Percentiles rank a stretch among this genome's conserved stretches.
phyloP scores from a whole-genome alignment of 2,113 vertebrate species.

The Indicator indicator region DNA sequence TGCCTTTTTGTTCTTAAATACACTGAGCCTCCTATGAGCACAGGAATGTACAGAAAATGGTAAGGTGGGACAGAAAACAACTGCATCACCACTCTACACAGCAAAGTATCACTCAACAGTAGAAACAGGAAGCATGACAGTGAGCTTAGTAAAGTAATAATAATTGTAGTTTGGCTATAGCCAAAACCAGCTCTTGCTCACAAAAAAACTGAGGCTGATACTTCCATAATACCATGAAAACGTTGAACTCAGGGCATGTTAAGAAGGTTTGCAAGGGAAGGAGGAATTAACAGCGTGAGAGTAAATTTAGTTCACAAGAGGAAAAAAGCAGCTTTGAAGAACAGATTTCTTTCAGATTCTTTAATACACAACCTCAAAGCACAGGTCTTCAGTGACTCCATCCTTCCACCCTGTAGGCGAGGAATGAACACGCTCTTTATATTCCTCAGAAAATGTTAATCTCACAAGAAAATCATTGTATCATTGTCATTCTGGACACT shows the following conservation, averaged over 20 bases:
- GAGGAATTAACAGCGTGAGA: slow-evolving; percentile 48
- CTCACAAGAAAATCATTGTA: slow-evolving; percentile 60
- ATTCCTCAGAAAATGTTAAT: slow-evolving; percentile 46
- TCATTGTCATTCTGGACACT: slow-evolving; percentile 12
- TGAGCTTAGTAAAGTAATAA: neutral
- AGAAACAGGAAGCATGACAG: neutral
- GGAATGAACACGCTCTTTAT: slow-evolving; percentile 45
- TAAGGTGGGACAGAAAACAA: neutral
- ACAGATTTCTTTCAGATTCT: slow-evolving; percentile 55
- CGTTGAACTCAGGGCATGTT: slow-evolving; percentile 7
- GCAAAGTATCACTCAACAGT: neutral
- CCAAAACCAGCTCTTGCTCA: neutral
- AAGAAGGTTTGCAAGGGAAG: slow-evolving; percentile 35
- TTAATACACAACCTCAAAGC: slow-evolving; percentile 55
- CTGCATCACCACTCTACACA: neutral
- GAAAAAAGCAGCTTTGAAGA: slow-evolving; percentile 58
- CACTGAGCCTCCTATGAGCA: neutral
- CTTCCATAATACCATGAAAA: neutral
- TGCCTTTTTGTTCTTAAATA: slow-evolving; percentile 3
- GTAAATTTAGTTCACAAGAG: slow-evolving; percentile 50
- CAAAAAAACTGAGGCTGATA: neutral
- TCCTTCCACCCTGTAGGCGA: slow-evolving; percentile 35
- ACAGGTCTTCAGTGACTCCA: slow-evolving; percentile 54
- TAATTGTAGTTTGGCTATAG: neutral
- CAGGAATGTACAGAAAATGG: neutral